Evolutionary conservation across 2,113 vertebrate species (phyloP), one percentile per base, ranked within the genome.

Genomic region (Leucoraja erinaceus): DNA sequence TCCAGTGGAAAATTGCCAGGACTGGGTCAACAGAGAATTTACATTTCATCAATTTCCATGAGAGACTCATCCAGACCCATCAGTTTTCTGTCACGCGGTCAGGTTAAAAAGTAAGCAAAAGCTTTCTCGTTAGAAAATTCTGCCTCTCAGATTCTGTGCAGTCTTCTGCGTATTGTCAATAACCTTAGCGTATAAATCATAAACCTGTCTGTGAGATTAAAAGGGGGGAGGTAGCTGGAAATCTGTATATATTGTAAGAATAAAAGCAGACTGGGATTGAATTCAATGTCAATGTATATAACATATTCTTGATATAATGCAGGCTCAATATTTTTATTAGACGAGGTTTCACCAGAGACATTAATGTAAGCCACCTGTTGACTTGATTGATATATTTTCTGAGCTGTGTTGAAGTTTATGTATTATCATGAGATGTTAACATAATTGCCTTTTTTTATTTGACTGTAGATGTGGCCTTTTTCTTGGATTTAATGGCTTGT

Each of bases 301-400:
- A 91, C 38, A 72, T 90, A 90, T 74, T 91, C 33, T 91, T 91
- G 90, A 91, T 47, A 4, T 91, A 91, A 91, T 72, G 90, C 90
- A 91, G 90, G 33, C 68, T 91, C 38, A 72, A 91, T 74, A 91
- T 91, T 91, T 91, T 91, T 91, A 91, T 91, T 72, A 91, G 66
- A 91, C 20, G 33, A 74, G 66, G 25, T 11, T 74, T 91, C 63
- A 70, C 88, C 5, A 22, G 88, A 86, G 83, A 91, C 88, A 25
- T 72, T 91, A 54, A 91, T 72, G 33, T 72, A 74, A 91, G 90
- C 90, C 90, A 91, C 66, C 90, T 91, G 90, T 54, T 91, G 66
- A 70, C 70, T 91, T 91, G 90, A 72, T 91, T 74, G 66, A 91
- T 91, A 91, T 91, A 74, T 74, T 91, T 91, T 74, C 66, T 54